A percentile compares a stretch with the other conserved stretches of the same genome.
phyloP scores from a whole-genome alignment of 2,888 invertebrate species.

The Chouioia cunea region DNA sequence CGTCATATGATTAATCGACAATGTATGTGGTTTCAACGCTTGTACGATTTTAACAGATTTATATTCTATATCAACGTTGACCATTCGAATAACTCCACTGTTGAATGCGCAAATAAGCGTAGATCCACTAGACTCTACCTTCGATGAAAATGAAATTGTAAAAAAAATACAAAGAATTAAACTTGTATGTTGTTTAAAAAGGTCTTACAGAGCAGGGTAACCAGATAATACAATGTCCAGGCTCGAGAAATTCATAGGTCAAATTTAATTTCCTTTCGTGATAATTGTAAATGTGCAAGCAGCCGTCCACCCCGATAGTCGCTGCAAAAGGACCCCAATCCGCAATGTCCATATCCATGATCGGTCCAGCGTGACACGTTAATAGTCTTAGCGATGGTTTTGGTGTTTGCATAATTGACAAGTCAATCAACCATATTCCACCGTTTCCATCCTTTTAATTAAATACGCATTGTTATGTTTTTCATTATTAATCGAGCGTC shows the following conservation, averaged over 20 bases:
- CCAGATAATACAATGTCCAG: conserved; percentile 75
- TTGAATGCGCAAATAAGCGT: conserved; percentile 78
- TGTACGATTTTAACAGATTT: conserved; percentile 58
- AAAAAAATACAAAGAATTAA: not conserved
- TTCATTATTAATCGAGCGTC: not conserved
- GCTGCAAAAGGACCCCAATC: conserved; percentile 79
- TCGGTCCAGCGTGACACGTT: conserved; percentile 82
- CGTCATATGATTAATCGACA: conserved; percentile 74
- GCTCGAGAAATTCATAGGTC: conserved; percentile 74
- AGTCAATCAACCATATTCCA: conserved; percentile 82
- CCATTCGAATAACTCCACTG: conserved; percentile 79
- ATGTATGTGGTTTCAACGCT: conserved; percentile 76
- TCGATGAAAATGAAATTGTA: conserved; percentile 16
- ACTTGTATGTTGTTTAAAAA: conserved; percentile 44
- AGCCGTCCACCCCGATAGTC: conserved; percentile 81
- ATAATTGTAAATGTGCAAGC: conserved; percentile 81
- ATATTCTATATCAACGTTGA: conserved; percentile 54
- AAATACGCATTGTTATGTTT: not conserved
- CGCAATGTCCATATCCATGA: conserved; percentile 78
- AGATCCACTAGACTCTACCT: conserved; percentile 70
- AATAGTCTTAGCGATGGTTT: conserved; percentile 71
- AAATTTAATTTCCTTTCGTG: conserved; percentile 73
- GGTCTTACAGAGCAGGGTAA: conserved; percentile 75
- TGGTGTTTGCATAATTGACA: conserved; percentile 70
- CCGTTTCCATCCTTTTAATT: conserved; percentile 83